Conservation (phyloP, 2,888 invertebrate species). For the Lasioglossum lativentre region DNA sequence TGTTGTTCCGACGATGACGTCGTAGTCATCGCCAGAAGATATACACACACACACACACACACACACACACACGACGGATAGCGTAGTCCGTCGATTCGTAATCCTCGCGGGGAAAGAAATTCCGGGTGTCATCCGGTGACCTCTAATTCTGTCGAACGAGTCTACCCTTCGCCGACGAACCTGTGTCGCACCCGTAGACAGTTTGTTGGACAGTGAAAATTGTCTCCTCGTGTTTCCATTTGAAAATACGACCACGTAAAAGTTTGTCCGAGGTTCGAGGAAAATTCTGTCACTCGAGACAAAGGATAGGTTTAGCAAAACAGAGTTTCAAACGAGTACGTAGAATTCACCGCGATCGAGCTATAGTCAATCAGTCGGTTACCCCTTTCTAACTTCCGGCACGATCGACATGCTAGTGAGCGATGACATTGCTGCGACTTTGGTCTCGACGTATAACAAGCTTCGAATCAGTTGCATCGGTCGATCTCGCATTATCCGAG, state of each 20-base stretch:
- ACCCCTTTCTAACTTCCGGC: not conserved
- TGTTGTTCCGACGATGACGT: slow-evolving; percentile 5
- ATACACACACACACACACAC: not conserved
- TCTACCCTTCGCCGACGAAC: slow-evolving; percentile 4
- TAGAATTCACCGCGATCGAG: not conserved
- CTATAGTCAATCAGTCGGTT: not conserved
- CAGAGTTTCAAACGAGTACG: not conserved
- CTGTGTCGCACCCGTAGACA: slow-evolving; percentile 1
- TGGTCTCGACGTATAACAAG: not conserved
- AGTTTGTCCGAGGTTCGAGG: not conserved
- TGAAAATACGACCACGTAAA: not conserved
- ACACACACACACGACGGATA: not conserved
- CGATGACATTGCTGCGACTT: not conserved
- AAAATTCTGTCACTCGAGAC: not conserved
- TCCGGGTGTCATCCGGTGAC: slow-evolving; percentile 22
- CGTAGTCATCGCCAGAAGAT: slow-evolving; percentile 21
- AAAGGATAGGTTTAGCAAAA: not conserved
- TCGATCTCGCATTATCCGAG: too few relatives aligned
- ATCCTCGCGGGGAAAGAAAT: slow-evolving; percentile 64
- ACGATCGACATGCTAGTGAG: not conserved
- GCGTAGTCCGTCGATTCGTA: slow-evolving; percentile 30
- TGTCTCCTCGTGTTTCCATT: not conserved
- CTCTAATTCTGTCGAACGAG: not conserved
- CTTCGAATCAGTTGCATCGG: too few relatives aligned
- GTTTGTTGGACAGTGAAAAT: not conserved